Base-by-base conservation (phyloP, 2,113 vertebrate genomes). In the Elanoides forficatus region DNA sequence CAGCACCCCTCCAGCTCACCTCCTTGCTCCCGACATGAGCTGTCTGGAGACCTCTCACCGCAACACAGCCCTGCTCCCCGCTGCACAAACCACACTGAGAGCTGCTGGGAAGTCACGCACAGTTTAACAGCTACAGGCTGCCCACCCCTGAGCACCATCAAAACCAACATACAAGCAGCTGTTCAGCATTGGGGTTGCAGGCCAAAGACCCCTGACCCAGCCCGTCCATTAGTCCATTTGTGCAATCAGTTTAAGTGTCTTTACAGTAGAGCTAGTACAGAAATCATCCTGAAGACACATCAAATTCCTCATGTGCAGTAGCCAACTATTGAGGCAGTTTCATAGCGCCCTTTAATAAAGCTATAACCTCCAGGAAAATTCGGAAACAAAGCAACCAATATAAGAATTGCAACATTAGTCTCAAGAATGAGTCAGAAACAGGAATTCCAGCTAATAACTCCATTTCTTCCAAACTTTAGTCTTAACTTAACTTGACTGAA, bases 331-430 rank as follows among this genome's bases (percentile, higher is more conserved):
- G 40, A 38, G 53, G 65, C 45, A 59, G 38, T 4, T 42, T 22
- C 55, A 14, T 2, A 12, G n/a, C 3, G 47, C 11, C 67, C 47
- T 79, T 13, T 30, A 12, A 2, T 30, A 47, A 47, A 66, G 43
- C 17, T 26, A 2, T 7, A 11, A 14, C 30, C 58, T 26, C 36
- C 56, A n/a, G 29, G 52, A 73, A n/a, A 15, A 26, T 2, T 29
- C 32, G 12, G 36, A 38, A 50, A 17, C 2, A 7, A 56, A 56
- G 27, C 1, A 1, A 34, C 23, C 48, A 26, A 8, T 6, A 3
- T 16, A 19, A n/a, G 34, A 55, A 60, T 6, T 15, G 27, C 17
- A 50, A 58, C 38, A 43, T 6, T 7, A 5, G 21, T 13, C 90
- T 36, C n/a, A 36, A 62, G 76, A 73, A 34, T 1, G 10, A 26